These are phyloP conservation scores for Sterrhoptilus dennistouni DNA, from an alignment of 2,113 vertebrate species.

Conservation along the genomic window DNA sequence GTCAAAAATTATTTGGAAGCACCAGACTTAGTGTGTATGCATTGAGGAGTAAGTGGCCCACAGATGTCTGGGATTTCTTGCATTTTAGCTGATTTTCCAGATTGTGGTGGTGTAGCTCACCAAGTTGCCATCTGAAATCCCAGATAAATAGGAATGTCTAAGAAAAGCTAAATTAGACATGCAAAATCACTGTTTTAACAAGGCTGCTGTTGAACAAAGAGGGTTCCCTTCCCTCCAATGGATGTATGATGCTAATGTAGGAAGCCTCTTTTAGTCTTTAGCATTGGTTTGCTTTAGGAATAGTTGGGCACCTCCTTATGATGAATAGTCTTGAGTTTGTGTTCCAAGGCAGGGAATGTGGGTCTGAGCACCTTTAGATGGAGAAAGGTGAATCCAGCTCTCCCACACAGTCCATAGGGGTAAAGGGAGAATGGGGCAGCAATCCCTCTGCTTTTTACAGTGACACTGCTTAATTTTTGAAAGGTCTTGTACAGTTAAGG, in stretches of 20 bases:
- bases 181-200: background rate
- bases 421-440: background rate
- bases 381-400: background rate
- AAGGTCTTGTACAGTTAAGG: background rate
- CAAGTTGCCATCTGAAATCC: background rate
- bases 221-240: background rate
- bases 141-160: background rate
- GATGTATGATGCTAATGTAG: background rate
- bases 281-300: background rate
- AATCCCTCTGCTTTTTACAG: background rate
- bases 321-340: background rate
- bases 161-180: background rate
- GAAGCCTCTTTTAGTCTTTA: background rate
- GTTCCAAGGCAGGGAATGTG: background rate
- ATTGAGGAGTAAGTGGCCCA: fast-evolving
- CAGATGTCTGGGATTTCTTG: background rate
- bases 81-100: background rate
- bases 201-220: background rate
- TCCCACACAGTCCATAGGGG: background rate
- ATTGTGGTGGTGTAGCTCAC: background rate
- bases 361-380: background rate
- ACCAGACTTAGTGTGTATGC: fast-evolving
- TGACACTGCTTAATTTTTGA: background rate
- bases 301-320: background rate
- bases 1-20: background rate